These are phyloP conservation scores for Argyra leucocephala DNA, from an alignment of 2,888 invertebrate genomes.

Conservation along the genomic window DNA sequence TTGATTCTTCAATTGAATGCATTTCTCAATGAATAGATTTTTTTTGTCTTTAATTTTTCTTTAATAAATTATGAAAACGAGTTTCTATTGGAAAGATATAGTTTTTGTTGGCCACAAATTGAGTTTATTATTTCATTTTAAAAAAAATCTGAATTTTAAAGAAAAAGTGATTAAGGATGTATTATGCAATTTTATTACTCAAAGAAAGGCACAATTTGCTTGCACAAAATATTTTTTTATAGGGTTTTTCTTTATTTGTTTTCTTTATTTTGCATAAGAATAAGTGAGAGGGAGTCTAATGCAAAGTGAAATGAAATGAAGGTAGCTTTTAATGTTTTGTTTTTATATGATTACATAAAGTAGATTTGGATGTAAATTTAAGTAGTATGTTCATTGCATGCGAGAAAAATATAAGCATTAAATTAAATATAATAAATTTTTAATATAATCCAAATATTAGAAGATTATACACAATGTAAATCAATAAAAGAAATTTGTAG, in stretches of 20 bases:
- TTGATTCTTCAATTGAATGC: background rate
- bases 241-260: background rate
- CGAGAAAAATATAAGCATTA: too few species aligned
- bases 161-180: background rate
- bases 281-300: too few species aligned
- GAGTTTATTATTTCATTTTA: constrained; percentile 3
- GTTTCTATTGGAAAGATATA: background rate
- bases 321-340: too few species aligned
- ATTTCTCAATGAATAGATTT: background rate
- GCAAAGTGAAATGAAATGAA: too few species aligned
- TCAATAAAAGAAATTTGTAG: too few species aligned
- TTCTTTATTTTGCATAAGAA: background rate
- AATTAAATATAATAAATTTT: too few species aligned
- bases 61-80: background rate
- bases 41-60: background rate
- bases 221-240: background rate
- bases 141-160: background rate
- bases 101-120: constrained; percentile 1
- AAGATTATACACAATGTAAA: too few species aligned
- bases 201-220: background rate
- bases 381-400: too few species aligned
- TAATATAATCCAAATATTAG: too few species aligned
- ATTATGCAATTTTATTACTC: background rate
- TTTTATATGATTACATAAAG: too few species aligned
- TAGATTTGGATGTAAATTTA: too few species aligned